Evolutionary conservation across 2,888 invertebrate species (phyloP).

Genomic region (Drosophila acutilabella): DNA sequence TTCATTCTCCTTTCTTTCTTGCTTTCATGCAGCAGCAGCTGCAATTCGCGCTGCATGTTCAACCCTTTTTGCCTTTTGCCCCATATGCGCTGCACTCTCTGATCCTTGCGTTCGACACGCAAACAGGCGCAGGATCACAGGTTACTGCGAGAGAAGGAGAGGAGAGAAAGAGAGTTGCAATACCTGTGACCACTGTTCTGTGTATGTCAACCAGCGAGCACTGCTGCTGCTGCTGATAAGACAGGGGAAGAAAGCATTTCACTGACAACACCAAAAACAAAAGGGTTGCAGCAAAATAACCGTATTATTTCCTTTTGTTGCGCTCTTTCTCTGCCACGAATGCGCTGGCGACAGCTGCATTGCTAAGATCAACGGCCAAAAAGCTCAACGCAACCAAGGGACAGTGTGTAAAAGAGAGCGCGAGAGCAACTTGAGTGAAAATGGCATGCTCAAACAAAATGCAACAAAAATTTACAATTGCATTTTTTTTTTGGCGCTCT

Average conservation of each 20-base stretch:
- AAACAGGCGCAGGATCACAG: slow-evolving; percentile 19
- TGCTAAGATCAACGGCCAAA: slow-evolving; percentile 9
- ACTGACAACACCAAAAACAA: slow-evolving; percentile 26
- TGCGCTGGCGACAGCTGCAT: slow-evolving; percentile 15
- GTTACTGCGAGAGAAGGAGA: slow-evolving; percentile 1
- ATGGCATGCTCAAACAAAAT: neutral
- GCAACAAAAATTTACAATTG: neutral
- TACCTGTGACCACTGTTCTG: slow-evolving; percentile 16
- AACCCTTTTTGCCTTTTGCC: slow-evolving; percentile 37
- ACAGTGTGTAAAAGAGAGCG: neutral
- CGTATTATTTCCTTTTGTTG: slow-evolving; percentile 8
- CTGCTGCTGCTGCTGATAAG: slow-evolving; percentile 28
- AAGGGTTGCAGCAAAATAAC: slow-evolving; percentile 17
- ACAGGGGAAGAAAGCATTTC: slow-evolving; percentile 67
- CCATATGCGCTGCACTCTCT: slow-evolving; percentile 5
- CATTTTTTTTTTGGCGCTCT: neutral
- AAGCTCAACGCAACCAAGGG: neutral
- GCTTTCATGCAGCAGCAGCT: slow-evolving; percentile 44
- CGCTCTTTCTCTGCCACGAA: slow-evolving; percentile 4
- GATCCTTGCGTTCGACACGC: slow-evolving; percentile 45
- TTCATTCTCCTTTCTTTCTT: slow-evolving; percentile 33
- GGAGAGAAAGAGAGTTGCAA: slow-evolving; percentile 6
- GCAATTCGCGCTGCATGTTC: slow-evolving; percentile 23
- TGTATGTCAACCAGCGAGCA: slow-evolving; percentile 19
- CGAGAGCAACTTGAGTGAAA: neutral